A percentile compares a stretch with the other conserved stretches of the same genome.
phyloP scores from a whole-genome alignment of 2,113 vertebrate genomes.

The Ophiodon elongatus region DNA sequence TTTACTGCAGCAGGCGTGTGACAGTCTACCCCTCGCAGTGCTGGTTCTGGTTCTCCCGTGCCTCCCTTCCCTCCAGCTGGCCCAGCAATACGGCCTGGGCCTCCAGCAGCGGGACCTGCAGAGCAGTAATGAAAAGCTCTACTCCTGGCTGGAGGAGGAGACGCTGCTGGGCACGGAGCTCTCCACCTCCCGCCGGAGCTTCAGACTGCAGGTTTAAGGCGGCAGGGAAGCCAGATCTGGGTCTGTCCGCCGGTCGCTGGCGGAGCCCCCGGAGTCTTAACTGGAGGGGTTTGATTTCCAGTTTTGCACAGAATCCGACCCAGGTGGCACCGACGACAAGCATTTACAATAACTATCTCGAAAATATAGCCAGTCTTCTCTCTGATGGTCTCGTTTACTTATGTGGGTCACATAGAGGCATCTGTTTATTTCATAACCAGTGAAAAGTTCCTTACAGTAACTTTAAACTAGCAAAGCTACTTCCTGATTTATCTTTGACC shows the following conservation, averaged over 20 bases:
- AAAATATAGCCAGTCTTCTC: background rate
- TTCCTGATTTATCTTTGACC: slow-evolving; percentile 4
- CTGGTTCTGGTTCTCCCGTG: background rate
- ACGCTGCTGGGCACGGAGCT: background rate
- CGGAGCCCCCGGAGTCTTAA: too few species aligned
- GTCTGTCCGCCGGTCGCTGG: background rate
- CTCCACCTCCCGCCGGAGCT: background rate
- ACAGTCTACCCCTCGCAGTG: background rate
- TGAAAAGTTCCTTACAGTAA: background rate
- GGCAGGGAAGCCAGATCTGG: background rate
- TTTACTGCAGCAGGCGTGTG: background rate
- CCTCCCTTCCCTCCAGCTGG: slow-evolving; percentile 1
- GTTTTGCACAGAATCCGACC: background rate
- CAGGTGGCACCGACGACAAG: background rate
- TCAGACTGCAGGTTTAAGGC: background rate
- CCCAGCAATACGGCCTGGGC: background rate
- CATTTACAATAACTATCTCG: background rate
- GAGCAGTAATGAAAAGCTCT: background rate
- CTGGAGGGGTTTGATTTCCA: background rate
- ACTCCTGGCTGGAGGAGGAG: background rate
- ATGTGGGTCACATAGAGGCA: background rate
- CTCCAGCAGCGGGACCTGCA: background rate
- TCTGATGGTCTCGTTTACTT: background rate
- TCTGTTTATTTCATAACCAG: background rate
- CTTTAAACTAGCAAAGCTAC: background rate